Percentiles rank a stretch among this genome's conserved stretches.
phyloP scores from a whole-genome alignment of 2,113 vertebrate species.

The Capreolus pygargus region DNA sequence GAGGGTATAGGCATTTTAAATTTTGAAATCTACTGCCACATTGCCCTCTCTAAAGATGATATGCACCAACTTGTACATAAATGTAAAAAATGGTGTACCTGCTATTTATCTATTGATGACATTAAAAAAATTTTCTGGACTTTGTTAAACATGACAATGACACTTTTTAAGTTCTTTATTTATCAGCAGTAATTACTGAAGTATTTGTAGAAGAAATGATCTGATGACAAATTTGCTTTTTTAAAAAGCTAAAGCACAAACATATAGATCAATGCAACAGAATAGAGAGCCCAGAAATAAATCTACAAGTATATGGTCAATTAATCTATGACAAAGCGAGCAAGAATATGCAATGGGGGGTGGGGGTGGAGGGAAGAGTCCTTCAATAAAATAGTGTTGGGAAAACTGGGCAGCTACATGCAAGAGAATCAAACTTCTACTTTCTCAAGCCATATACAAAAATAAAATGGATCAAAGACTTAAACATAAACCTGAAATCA shows the following conservation, averaged over 20 bases:
- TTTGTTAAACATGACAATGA: background rate
- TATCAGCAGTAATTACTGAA: background rate
- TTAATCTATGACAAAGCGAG: background rate
- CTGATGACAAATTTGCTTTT: background rate
- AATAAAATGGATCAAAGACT: background rate
- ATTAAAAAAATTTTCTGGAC: background rate
- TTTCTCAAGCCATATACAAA: background rate
- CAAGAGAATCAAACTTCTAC: background rate
- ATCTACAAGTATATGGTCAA: background rate
- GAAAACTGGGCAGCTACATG: background rate
- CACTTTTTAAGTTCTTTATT: background rate
- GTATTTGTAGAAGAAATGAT: background rate
- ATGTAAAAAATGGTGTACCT: background rate
- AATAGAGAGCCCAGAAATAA: background rate
- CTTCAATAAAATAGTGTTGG: background rate
- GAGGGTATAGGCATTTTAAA: background rate
- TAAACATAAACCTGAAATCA: background rate
- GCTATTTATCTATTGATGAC: background rate
- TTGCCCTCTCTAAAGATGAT: background rate
- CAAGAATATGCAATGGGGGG: background rate
- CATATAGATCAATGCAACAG: background rate
- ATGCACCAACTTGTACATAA: background rate
- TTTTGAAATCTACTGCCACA: background rate
- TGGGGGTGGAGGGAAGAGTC: accelerated
- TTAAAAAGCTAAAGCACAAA: background rate